Base-by-base conservation (phyloP, 2,888 invertebrate species). In the Zootermopsis nevadensis region DNA sequence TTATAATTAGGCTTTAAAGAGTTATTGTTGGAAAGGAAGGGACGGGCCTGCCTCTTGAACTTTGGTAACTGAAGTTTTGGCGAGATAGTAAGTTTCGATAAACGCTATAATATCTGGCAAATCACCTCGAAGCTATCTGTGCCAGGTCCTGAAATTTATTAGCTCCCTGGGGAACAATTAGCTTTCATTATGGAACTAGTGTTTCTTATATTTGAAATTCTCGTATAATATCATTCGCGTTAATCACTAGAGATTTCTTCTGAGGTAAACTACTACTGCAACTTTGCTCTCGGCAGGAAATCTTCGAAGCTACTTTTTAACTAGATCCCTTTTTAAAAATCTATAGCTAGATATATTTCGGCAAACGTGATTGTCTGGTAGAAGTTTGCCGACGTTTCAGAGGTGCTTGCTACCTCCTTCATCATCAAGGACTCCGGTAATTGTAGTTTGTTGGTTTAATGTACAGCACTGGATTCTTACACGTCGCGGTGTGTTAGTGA, bases 111-210 rank as follows among this genome's bases (percentile, higher is more conserved):
- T 69, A 10, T 60, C n/a, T 60, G 27, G n/a, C 22, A 48, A 30
- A 53, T 27, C 27, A 19, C 24, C 77, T 42, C 19, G 27, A 42
- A 27, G 48, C 30, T 15, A 35, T n/a, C n/a, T n/a, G n/a, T 7
- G 38, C n/a, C 33, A 0, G 35, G 24, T 27, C 53, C n/a, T 30
- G 30, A 77, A 77, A 77, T 77, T 77, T 77, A 79, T 79, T 79
- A 48, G 60, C 33, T 79, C 35, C 2, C 79, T 35, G 31, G 33
- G 35, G 66, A 60, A 74, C 38, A 74, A 74, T 74, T 74, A 74
- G n/a, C 74, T 35, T n/a, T 74, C 74, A 27, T 74, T 35, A 74
- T 30, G n/a, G n/a, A 4, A 24, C 10, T 38, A 24, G 33, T 74
- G 24, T 2, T 38, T 22, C 8, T 74, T 74, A 74, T 74, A 74